Evolutionary conservation across 2,888 invertebrate genomes (phyloP), one percentile per base, ranked within the genome.

Genomic region (Sialis lutaria): DNA sequence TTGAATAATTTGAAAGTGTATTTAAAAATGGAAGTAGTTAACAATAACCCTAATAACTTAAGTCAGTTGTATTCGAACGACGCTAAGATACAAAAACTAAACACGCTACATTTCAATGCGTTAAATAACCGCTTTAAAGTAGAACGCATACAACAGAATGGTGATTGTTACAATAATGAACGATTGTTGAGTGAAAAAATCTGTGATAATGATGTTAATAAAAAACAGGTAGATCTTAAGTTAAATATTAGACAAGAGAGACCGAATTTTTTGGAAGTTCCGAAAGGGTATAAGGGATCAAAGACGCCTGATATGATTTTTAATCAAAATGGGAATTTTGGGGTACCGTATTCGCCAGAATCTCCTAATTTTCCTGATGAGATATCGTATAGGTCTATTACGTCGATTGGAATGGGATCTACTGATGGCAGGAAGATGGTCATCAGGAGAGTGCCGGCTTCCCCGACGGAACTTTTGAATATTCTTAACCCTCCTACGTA

Each of bases 371-470:
- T 2, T 22, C 68, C 72, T 46, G 84, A 84, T 67, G 79, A 79
- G 42, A 77, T 79, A 33, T 85, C 85, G 33, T 75, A 85, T 52
- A 72, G 83, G 52, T 86, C 86, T 42, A 74, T 86, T 56, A 84
- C 86, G 48, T 86, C 87, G 45, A 85, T 88, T 55, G 87, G 87
- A 45, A 82, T 89, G 77, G 89, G 89, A 33, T 88, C 87, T 52
- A 88, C 88, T 40, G 88, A 89, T 66, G 89, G 89, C 42, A 76
- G 82, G 56, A 84, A 83, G 68, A 75, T 89, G 73, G 85, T 86
- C 56, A 84, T 88, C 56, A 71, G 82, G 57, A 73, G 84, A 59
- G 85, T 88, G 55, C 88, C 88, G 48, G 85, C 84, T 46, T 85
- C 88, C 54, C 87, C 88, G 49, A 80, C 82, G 54, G 88, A 88